Conservation (phyloP, 2,113 vertebrate genomes). For the Tupaia tana region DNA sequence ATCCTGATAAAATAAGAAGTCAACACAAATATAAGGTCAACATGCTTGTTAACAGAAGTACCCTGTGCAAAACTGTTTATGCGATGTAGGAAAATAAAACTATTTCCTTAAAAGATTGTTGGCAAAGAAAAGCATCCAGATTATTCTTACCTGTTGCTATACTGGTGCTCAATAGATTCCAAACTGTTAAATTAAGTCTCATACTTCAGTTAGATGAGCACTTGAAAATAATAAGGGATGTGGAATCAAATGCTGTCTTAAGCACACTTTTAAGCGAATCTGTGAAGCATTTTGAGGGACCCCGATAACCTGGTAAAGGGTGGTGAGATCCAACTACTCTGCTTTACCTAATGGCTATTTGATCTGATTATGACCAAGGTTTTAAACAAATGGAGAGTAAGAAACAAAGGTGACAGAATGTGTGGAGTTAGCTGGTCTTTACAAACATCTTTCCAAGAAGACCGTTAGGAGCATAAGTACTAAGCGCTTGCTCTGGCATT, state of each 20-base stretch:
- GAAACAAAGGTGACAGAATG: neutral
- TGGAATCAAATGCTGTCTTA: slow-evolving; percentile 36
- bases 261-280: slow-evolving; percentile 8
- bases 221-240: slow-evolving; percentile 8
- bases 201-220: neutral
- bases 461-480: neutral
- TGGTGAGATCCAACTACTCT: slow-evolving; percentile 3
- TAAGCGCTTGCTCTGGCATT: slow-evolving; percentile 12
- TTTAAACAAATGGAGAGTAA: slow-evolving; percentile 45
- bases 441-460: neutral
- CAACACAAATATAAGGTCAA: neutral
- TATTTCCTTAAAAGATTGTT: slow-evolving; percentile 1
- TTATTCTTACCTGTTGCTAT: slow-evolving; percentile 27
- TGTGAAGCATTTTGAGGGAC: neutral
- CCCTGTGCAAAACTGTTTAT: neutral
- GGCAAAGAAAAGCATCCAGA: slow-evolving; percentile 41
- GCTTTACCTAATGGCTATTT: slow-evolving; percentile 37
- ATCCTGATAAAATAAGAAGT: slow-evolving; percentile 1
- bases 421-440: neutral
- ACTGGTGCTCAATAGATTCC: neutral
- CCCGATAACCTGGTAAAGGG: neutral
- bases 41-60: slow-evolving; percentile 1
- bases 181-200: slow-evolving; percentile 36
- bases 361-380: neutral
- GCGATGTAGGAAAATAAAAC: slow-evolving; percentile 19